Conservation (phyloP, 2,888 invertebrate species). For the Crocallis elinguaria region DNA sequence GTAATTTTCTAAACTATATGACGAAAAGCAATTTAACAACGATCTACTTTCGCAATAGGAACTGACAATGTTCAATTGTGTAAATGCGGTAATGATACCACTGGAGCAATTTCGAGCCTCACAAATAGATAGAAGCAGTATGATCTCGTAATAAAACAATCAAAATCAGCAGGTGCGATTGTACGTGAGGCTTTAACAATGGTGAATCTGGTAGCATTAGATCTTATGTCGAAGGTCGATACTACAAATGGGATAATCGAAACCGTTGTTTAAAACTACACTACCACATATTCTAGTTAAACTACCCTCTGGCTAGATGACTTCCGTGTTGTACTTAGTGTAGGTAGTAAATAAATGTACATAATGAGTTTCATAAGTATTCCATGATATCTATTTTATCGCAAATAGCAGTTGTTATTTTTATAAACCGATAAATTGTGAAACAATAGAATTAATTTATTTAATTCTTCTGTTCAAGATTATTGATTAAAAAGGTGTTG, state of each 20-base stretch:
- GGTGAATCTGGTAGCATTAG: constrained; percentile 20
- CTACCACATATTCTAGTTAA: no score
- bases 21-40: constrained; percentile 76
- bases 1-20: constrained; percentile 67
- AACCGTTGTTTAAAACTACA: not conserved
- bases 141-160: constrained; percentile 45
- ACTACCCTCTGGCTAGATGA: no score
- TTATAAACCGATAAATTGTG: no score
- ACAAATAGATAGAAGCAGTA: constrained; percentile 47
- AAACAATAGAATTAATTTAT: no score
- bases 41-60: constrained; percentile 74
- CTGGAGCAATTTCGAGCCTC: constrained; percentile 52
- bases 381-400: not conserved
- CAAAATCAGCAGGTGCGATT: constrained; percentile 45
- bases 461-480: no score
- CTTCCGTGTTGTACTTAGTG: no score
- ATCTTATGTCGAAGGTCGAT: constrained; percentile 24
- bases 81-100: constrained; percentile 71
- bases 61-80: constrained; percentile 75
- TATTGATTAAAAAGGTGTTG: no score
- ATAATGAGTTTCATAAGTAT: no score
- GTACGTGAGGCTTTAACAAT: constrained; percentile 33
- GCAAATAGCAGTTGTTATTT: no score
- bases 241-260: constrained; percentile 14
- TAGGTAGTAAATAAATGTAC: no score